Base-by-base conservation (phyloP, 2,888 invertebrate genomes). In the Drymonia ruficornis region DNA sequence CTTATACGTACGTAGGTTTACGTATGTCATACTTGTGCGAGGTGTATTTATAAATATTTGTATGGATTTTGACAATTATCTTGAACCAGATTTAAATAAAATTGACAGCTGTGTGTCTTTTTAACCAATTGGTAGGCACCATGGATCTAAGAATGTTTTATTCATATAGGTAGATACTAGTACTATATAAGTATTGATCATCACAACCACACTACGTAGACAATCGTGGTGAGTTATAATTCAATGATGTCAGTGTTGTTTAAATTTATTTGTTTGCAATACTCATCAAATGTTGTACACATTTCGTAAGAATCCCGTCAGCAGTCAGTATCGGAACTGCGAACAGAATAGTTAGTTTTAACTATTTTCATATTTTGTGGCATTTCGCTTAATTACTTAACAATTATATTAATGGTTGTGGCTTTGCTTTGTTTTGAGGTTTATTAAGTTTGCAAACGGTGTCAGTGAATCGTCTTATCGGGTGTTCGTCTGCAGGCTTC, bases 401-500 rank as follows among this genome's bases (percentile, higher is more conserved):
- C 23, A 6, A 23, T 23, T 23, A 23, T 6, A 23, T 4, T 31
- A 31, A 0, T 31, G 13, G n/a, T 36, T 31, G 3, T 36, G 1
- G n/a, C 36, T 6, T 36, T 13, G 5, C 6, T 36, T n/a, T n/a
- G 36, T 36, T 36, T 36, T n/a, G 36, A 5, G 0, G 59, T 71
- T 62, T 60, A 51, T 68, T 63, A 53, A 52, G 63, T 62, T 64
- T 57, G 59, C 62, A 60, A 71, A 67, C 58, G 53, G 67, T 76
- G 67, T 68, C 58, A 74, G 74, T 68, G 61, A 67, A 72, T 73
- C 61, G 72, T 72, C 60, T 76, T 78, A 77, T 78, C 71, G 68
- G 68, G 69, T 74, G 65, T 53, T 63, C 73, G 68, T 72, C 72
- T 74, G 75, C 72, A 78, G 76, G 81, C 83, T 81, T 84, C 81